These are phyloP conservation scores for western clawed frog (Xenopus tropicalis) DNA, from an alignment of 2,113 vertebrate genomes.

Conservation along the genomic window UCB_Xtro_10.0 CM004452.2:50802501-50803000, in stretches of 20 bases:
- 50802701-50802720: not conserved
- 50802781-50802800: too few species aligned
- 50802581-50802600: constrained; percentile 70
- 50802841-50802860: too few species aligned
- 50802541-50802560: constrained; percentile 70
- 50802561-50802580: constrained; percentile 72
- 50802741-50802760: constrained; percentile 64
- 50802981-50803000: not conserved
- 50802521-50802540: constrained; percentile 65
- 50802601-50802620: constrained; percentile 73
- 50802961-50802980: not conserved
- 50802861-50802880: too few species aligned
- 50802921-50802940: too few species aligned
- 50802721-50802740: constrained; percentile 48
- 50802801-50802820: too few species aligned
- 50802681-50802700: constrained; percentile 72
- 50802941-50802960: not conserved
- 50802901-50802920: too few species aligned
- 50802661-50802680: constrained; percentile 78
- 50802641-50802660: constrained; percentile 76
- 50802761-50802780: too few species aligned
- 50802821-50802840: too few species aligned
- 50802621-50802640: constrained; percentile 78
- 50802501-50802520: constrained; percentile 60
- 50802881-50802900: too few species aligned